Percentiles rank a stretch among this genome's conserved stretches.
Evolutionary conservation across 2,888 invertebrate genomes (phyloP).

Genomic region (Eledone cirrhosa): DNA sequence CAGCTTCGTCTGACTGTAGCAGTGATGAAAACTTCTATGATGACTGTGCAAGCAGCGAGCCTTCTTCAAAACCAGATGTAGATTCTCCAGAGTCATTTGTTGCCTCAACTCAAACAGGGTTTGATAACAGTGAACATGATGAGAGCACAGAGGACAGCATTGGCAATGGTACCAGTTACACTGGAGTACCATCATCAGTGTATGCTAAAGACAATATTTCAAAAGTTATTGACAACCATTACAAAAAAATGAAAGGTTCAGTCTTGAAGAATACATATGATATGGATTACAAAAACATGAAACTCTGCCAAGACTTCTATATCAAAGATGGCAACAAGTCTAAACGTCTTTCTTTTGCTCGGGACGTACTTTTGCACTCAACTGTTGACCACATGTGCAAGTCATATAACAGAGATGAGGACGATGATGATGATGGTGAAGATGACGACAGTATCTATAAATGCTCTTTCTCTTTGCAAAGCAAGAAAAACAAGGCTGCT

Average conservation of each 20-base stretch:
- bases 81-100: slow-evolving; percentile 14
- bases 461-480: not conserved
- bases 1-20: not conserved
- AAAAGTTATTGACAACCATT: not conserved
- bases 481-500: not conserved
- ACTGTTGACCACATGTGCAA: too few species aligned
- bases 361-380: too few species aligned
- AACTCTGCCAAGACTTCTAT: not conserved
- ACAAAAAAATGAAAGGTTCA: not conserved
- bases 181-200: not conserved
- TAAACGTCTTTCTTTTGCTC: too few species aligned
- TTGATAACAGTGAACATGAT: not conserved
- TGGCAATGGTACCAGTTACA: not conserved
- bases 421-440: not conserved
- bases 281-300: not conserved
- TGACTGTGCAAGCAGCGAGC: not conserved
- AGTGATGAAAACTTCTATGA: not conserved
- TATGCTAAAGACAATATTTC: slow-evolving; percentile 2
- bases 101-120: not conserved
- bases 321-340: not conserved
- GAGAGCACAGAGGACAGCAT: slow-evolving; percentile 7
- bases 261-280: not conserved
- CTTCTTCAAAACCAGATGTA: not conserved
- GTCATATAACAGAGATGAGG: not conserved
- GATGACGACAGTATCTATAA: not conserved